Conservation (phyloP, 2,797 vertebrate species). For the Amniataba percoides region DNA sequence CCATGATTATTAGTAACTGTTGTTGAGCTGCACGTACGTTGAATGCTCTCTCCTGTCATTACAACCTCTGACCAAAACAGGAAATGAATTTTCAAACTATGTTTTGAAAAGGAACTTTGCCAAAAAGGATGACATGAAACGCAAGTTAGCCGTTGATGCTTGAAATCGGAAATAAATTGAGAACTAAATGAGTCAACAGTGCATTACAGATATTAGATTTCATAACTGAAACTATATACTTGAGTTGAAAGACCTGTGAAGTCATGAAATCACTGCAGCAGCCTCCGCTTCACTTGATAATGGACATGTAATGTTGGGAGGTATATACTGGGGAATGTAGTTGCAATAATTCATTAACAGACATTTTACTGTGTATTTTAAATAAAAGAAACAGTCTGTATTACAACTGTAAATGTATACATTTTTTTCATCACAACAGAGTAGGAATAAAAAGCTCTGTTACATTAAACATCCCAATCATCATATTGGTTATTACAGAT, state of each 20-base stretch:
- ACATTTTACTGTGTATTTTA: background rate
- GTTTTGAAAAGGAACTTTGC: slow-evolving; percentile 1
- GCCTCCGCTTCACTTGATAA: background rate
- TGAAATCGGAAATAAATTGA: background rate
- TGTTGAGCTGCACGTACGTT: background rate
- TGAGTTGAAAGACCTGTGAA: background rate
- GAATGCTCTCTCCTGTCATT: slow-evolving; percentile 15
- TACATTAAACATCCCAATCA: background rate
- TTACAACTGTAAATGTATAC: too few relatives aligned
- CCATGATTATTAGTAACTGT: background rate
- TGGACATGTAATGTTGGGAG: background rate
- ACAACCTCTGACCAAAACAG: slow-evolving; percentile 55
- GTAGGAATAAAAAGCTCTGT: background rate
- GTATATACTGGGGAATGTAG: background rate
- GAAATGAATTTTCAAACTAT: slow-evolving; percentile 38
- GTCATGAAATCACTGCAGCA: background rate
- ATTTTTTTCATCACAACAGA: too few relatives aligned
- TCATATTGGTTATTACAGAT: background rate
- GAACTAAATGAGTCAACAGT: background rate
- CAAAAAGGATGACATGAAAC: slow-evolving; percentile 5
- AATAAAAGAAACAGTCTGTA: background rate
- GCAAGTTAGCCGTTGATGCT: background rate
- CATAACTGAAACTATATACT: background rate
- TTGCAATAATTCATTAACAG: background rate
- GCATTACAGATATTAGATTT: background rate